phyloP scores from a whole-genome alignment of 2,797 vertebrate genomes.

The Artibeus lituratus region DNA sequence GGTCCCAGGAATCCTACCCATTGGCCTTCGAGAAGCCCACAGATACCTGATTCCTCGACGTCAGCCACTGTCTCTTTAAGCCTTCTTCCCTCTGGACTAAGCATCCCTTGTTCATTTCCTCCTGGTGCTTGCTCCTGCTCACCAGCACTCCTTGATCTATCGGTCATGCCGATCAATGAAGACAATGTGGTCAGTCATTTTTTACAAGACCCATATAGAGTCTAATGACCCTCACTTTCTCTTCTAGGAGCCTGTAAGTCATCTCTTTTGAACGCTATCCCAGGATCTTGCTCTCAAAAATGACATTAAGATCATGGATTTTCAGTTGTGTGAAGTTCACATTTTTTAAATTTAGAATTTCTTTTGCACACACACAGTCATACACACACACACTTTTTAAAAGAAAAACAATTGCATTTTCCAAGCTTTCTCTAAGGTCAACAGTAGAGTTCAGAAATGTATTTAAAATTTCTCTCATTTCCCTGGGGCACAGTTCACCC shows the following conservation, averaged over 20 bases:
- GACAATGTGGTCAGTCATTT: background rate
- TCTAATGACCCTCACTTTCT: background rate
- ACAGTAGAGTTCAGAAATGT: background rate
- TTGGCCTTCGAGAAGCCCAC: background rate
- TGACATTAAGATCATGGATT: background rate
- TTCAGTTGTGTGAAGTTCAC: background rate
- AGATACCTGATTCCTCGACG: background rate
- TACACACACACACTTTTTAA: background rate
- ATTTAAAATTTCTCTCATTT: background rate
- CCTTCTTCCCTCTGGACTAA: background rate
- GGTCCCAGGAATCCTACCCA: background rate
- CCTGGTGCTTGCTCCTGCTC: background rate
- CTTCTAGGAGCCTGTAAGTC: background rate
- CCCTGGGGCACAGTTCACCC: background rate
- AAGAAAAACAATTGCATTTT: background rate
- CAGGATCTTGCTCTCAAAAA: background rate
- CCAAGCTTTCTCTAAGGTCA: background rate
- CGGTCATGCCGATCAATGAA: background rate
- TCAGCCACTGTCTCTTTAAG: background rate
- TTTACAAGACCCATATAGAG: background rate
- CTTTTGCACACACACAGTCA: background rate
- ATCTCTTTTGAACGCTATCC: background rate
- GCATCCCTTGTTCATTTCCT: background rate
- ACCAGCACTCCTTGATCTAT: background rate
- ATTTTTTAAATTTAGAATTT: background rate